phyloP scores from a whole-genome alignment of 2,113 vertebrate species.

The Cololabis saira region DNA sequence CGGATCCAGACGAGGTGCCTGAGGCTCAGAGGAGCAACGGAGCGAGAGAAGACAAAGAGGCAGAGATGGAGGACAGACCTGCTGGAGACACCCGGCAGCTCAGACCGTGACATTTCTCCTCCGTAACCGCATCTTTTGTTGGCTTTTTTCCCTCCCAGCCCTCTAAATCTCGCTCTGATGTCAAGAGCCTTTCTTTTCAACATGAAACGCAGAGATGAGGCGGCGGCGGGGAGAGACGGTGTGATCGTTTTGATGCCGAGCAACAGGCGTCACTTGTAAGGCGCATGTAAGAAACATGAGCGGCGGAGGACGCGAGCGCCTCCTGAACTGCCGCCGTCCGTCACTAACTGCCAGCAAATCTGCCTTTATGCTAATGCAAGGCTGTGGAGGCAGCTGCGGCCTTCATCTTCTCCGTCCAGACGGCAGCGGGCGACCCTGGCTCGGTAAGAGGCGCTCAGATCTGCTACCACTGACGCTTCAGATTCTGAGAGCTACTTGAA shows the following conservation, averaged over 20 bases:
- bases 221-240: background rate
- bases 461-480: slow-evolving; percentile 18
- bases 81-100: background rate
- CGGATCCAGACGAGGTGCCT: slow-evolving; percentile 55
- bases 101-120: slow-evolving; percentile 6
- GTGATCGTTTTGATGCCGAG: slow-evolving; percentile 31
- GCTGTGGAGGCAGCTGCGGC: slow-evolving; percentile 22
- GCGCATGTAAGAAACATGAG: slow-evolving; percentile 38
- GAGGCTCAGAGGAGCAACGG: slow-evolving; percentile 31
- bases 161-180: slow-evolving; percentile 40
- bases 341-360: slow-evolving; percentile 48
- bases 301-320: slow-evolving; percentile 20
- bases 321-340: slow-evolving; percentile 22
- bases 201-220: slow-evolving; percentile 26
- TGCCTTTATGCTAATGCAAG: slow-evolving; percentile 47
- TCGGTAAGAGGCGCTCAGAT: slow-evolving; percentile 44
- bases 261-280: slow-evolving; percentile 31
- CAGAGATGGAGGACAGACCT: no score
- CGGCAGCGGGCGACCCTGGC: slow-evolving; percentile 36
- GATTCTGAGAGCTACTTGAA: slow-evolving; percentile 52
- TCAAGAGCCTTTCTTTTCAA: slow-evolving; percentile 24
- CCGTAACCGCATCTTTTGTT: background rate
- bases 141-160: background rate
- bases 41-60: slow-evolving; percentile 7
- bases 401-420: slow-evolving; percentile 46